Percentiles rank a stretch among this genome's conserved stretches.
These are phyloP conservation scores for Calidris pygmaea DNA, from an alignment of 2,113 vertebrate species.

Conservation along the genomic window DNA sequence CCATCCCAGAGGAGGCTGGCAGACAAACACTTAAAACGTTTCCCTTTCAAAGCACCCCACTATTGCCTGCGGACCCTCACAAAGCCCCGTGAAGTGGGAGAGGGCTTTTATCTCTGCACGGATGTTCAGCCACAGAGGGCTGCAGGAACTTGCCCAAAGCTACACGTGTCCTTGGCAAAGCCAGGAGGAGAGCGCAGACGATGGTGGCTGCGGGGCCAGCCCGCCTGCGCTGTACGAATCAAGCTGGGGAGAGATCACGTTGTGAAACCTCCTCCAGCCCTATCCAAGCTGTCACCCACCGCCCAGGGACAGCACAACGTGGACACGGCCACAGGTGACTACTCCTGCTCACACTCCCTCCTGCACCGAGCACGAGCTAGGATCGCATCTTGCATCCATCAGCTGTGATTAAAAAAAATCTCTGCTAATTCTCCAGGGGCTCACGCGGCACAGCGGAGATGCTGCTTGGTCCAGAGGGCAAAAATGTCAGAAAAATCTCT, in stretches of 20 bases:
- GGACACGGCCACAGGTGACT: background rate
- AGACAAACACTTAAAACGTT: background rate
- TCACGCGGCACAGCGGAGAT: background rate
- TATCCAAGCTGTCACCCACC: background rate
- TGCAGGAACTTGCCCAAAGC: background rate
- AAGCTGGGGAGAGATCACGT: background rate
- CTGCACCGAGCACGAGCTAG: background rate
- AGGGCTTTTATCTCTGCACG: background rate
- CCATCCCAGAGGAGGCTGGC: background rate
- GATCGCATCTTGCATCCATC: background rate
- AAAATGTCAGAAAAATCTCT: background rate
- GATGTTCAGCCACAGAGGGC: background rate
- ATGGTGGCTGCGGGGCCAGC: background rate
- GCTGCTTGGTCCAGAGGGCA: background rate
- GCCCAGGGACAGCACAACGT: rapidly evolving
- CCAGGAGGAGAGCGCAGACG: rapidly evolving
- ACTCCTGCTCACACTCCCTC: background rate
- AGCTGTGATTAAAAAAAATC: background rate
- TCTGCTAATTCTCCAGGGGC: background rate
- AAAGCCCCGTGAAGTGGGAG: background rate
- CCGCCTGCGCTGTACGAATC: rapidly evolving
- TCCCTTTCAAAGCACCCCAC: background rate
- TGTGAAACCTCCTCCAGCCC: background rate
- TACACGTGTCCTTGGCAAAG: background rate
- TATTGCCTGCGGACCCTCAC: background rate